These are phyloP conservation scores for Carterocephalus palaemon DNA, from an alignment of 2,888 invertebrate genomes.

Conservation along the genomic window DNA sequence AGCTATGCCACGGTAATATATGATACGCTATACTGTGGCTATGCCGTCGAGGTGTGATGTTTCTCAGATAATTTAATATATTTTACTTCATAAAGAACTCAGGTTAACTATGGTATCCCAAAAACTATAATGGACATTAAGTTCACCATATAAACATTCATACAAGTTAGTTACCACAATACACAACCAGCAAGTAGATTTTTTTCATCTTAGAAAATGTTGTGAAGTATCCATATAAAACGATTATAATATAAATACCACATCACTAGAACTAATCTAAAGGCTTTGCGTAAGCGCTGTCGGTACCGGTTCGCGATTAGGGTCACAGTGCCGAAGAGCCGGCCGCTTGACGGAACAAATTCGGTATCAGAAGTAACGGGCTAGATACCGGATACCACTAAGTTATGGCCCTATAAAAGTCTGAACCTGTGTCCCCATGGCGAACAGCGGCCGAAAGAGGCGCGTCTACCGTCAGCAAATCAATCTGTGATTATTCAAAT, in stretches of 20 bases:
- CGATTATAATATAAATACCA: conserved; percentile 1
- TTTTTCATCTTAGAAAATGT: no score
- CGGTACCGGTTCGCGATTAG: conserved; percentile 18
- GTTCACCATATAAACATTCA: no score
- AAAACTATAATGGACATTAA: no score
- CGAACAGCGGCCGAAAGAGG: conserved; percentile 29
- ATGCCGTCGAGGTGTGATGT: no score
- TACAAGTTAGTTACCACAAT: no score
- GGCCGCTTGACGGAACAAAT: conserved; percentile 52
- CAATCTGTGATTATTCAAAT: not conserved
- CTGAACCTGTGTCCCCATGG: conserved; percentile 58
- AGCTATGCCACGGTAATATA: no score
- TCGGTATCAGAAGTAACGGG: conserved; percentile 57
- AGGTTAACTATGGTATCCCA: no score
- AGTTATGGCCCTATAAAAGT: conserved; percentile 65
- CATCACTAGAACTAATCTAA: conserved; percentile 10
- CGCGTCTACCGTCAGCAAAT: conserved; percentile 46
- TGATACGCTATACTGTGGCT: no score
- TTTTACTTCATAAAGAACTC: no score
- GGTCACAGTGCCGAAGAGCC: conserved; percentile 41
- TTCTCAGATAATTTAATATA: no score
- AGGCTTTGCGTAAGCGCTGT: conserved; percentile 12
- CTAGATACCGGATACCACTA: conserved; percentile 54
- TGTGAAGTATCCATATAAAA: not conserved
- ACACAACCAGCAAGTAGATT: not conserved